Conservation (phyloP, 2,888 invertebrate species). For the Melieria crassipennis region DNA sequence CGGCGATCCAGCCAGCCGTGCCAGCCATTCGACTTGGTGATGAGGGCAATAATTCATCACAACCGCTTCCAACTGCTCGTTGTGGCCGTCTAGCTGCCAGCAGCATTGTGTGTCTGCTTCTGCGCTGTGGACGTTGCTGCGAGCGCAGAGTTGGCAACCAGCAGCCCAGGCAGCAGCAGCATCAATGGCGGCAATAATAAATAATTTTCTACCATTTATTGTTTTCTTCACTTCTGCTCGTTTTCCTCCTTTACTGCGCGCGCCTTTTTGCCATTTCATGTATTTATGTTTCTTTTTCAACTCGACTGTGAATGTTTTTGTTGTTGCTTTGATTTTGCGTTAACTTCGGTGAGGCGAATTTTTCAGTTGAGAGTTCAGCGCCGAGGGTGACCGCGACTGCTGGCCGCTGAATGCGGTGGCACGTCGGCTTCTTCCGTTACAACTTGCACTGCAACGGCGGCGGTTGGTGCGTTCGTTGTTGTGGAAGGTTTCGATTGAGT, state of each 20-base stretch:
- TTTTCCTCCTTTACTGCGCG: background rate
- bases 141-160: conserved; percentile 28
- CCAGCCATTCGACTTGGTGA: conserved; percentile 39
- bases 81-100: conserved; percentile 19
- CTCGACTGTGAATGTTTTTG: background rate
- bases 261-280: no score
- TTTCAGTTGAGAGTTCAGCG: no score
- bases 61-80: conserved; percentile 33
- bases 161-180: conserved; percentile 18
- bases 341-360: conserved; percentile 24
- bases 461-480: no score
- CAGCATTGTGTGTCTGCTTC: conserved; percentile 4
- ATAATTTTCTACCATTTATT: conserved; percentile 42
- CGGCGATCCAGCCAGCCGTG: no score
- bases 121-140: conserved; percentile 23
- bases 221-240: conserved; percentile 29
- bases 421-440: no score
- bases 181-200: conserved; percentile 36
- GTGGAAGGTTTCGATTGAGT: no score
- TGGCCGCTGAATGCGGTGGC: no score
- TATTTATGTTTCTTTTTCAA: background rate
- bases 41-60: conserved; percentile 48
- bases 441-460: no score
- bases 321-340: background rate
- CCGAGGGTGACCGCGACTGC: no score